Base-by-base conservation (phyloP, 1,140 invertebrate genomes). In the Mercenaria mercenaria region DNA sequence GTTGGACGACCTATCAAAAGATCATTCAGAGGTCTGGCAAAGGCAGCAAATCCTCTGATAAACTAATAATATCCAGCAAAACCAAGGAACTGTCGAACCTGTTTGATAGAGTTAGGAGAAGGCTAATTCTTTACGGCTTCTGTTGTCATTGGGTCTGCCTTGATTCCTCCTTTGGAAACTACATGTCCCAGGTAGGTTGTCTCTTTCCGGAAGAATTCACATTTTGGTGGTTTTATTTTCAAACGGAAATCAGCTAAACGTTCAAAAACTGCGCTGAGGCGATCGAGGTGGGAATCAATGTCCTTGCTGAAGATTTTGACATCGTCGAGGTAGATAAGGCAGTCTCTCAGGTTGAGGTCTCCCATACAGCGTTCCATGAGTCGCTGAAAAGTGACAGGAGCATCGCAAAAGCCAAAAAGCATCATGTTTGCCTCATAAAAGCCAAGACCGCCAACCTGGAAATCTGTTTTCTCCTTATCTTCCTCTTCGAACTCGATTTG, bases 401-500 rank as follows among this genome's bases (percentile, higher is more conserved):
- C 77, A 56, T 80, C 56, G 52, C 37, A n/a, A 2, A 80, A 18
- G 1, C 77, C 43, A 26, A 80, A 80, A 13, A 8, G 10, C 50
- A n/a, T 80, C 11, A 43, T 18, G 23, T 80, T 80, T 6, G 23
- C 52, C 56, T 80, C 43, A 80, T 80, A 80, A 56, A 76, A 47
- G 2, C 72, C 72, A 15, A 76, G 29, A 11, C 8, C 18, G 3
- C 72, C 72, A 39, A 39, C 77, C 13, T 13, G 26, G 18, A 80
- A 80, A 8, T 43, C 50, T 23, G 37, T 56, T 13, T 80, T 56
- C 0, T 13, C 13, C 13, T 8, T 56, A 15, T 80, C 50, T 32
- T 10, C 39, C 34, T 80, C 77, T 3, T 18, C 23, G 2, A 50
- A 13, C 8, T 11, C 23, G 47, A 79, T 32, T 56, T 80, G 43